Base-by-base conservation (phyloP, 53 echinoderm and acorn worm genomes). In the Crossaster papposus region DNA sequence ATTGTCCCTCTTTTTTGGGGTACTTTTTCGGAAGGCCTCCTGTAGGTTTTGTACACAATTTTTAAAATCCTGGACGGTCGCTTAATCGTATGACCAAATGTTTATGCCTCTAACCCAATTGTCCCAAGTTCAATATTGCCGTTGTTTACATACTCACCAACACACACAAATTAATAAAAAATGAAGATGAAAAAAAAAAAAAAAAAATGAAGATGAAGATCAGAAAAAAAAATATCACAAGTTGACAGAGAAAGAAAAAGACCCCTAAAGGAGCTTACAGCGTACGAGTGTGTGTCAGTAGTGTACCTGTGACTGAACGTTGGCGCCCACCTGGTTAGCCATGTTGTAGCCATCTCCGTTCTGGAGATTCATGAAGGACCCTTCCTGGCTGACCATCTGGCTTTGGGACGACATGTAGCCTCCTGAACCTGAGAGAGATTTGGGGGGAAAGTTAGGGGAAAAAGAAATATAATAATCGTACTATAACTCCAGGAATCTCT, bases 331-430 rank as follows among this genome's bases (percentile, higher is more conserved):
- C 93, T 99, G 99, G 88, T 88, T 94, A 37, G 99, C 92, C 93
- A 96, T 95, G 78, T 95, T 94, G 85, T 99, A 99, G 58, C 93
- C 92, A 89, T 99, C 99, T 18, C 96, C 96, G 82, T 99, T 99
- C 95, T 96, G 99, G 91, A 99, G 96, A 24, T 92, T 94, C 96
- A 99, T 99, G 89, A 92, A 97, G 36, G 90, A 90, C 14, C 89
- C 92, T 32, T 92, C 92, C 63, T 95, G 95, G 37, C 86, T 85
- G 77, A 94, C 92, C 97, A 94, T 94, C 82, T 92, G 92, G 36
- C 62, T 81, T 65, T 89, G 81, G 26, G 89, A 88, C n/a, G 87
- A 87, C 80, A 85, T 89, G 79, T 91, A 94, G 34, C 91, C 95
- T 54, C 94, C 94, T 88, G 95, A 94, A 51, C 95, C 95, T 95